phyloP scores from a whole-genome alignment of 2,888 invertebrate species.

The Cryptosula pallasiana region DNA sequence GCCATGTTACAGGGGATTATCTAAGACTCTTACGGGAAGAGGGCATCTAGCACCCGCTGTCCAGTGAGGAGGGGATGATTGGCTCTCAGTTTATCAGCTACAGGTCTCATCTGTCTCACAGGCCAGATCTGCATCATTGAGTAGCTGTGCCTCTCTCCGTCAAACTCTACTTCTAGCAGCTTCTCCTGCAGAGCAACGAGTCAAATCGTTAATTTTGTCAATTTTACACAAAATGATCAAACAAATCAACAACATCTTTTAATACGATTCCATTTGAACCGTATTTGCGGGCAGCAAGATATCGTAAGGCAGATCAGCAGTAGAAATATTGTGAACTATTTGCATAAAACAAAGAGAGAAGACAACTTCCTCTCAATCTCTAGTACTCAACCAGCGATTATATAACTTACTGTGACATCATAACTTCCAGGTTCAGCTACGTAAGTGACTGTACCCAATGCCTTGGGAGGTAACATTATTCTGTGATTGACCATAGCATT shows the following conservation, averaged over 20 bases:
- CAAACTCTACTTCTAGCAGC: conserved; percentile 97
- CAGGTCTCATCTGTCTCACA: conserved; percentile 92
- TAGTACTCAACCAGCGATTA: no score
- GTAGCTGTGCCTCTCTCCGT: conserved; percentile 84
- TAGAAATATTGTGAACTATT: no score
- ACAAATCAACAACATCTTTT: no score
- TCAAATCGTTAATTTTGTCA: background rate
- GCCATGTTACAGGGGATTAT: no score
- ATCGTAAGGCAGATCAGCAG: no score
- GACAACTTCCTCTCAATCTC: no score
- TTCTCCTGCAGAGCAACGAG: conserved; percentile 64
- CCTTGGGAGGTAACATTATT: conserved; percentile 87
- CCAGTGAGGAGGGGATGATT: conserved; percentile 97
- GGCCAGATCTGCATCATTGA: conserved; percentile 99
- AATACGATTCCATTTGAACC: no score
- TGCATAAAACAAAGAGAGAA: no score
- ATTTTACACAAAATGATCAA: no score
- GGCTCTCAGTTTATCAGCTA: conserved; percentile 94
- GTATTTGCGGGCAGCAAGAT: no score
- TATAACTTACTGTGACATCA: conserved; percentile 71
- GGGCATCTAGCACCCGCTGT: conserved; percentile 92
- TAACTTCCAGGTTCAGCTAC: conserved; percentile 91
- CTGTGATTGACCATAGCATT: conserved; percentile 96
- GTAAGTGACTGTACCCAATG: conserved; percentile 93
- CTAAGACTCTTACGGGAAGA: conserved; percentile 83